phyloP scores from a whole-genome alignment of 2,888 invertebrate species.

The Temnothorax ravouxi region DNA sequence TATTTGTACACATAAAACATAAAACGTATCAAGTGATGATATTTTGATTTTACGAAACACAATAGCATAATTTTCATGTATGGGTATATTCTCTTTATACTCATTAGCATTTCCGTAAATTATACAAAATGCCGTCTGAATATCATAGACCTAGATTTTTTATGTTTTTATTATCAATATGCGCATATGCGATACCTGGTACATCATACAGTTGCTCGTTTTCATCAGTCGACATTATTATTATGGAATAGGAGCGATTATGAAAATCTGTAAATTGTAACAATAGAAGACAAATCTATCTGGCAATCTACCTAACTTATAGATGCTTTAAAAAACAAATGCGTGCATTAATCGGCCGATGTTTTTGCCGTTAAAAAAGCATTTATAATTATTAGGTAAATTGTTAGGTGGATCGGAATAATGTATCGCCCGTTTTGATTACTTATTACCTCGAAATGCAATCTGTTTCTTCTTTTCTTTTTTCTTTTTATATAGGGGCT shows the following conservation, averaged over 20 bases:
- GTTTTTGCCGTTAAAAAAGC: conserved; percentile 69
- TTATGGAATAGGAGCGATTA: conserved; percentile 74
- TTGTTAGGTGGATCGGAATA: conserved; percentile 62
- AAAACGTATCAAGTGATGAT: background rate
- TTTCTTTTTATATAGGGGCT: background rate
- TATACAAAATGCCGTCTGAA: background rate
- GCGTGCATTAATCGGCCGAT: conserved; percentile 49
- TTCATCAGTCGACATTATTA: conserved; percentile 72
- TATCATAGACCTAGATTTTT: background rate
- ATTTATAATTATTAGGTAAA: conserved; percentile 76
- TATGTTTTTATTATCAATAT: background rate
- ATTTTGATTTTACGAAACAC: background rate
- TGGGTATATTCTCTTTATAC: background rate
- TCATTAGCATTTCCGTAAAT: background rate
- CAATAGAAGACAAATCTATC: conserved; percentile 63
- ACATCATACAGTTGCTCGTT: background rate
- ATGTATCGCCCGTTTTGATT: conserved; percentile 27
- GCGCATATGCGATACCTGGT: background rate
- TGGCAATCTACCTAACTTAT: conserved; percentile 70
- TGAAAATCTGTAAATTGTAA: conserved; percentile 63
- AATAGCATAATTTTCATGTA: background rate
- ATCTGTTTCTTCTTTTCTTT: conserved; percentile 5
- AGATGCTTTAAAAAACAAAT: conserved; percentile 7
- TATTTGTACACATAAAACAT: conserved; percentile 16
- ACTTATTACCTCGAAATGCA: background rate